Conservation (phyloP, 1,140 invertebrate genomes). For the Eupristina koningsbergeri region DNA sequence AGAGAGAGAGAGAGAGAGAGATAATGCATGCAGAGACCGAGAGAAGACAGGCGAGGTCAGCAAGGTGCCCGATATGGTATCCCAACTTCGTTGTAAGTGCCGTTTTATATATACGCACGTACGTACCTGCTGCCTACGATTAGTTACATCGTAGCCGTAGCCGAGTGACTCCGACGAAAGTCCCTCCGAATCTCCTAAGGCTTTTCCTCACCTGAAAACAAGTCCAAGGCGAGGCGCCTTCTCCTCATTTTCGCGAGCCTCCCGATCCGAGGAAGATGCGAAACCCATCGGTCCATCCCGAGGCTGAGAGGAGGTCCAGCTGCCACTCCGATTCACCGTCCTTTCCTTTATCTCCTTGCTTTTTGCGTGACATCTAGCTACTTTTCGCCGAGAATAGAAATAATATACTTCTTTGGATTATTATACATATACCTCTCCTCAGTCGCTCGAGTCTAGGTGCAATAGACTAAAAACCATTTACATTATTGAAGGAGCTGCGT, state of each 20-base stretch:
- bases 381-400: no score
- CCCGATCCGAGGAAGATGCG: no score
- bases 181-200: constrained; percentile 22
- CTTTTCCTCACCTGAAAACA: constrained; percentile 12
- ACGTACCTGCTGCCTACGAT: constrained; percentile 65
- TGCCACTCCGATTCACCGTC: no score
- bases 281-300: no score
- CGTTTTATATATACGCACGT: constrained; percentile 61
- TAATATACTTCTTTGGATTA: no score
- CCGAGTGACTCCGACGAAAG: constrained; percentile 27
- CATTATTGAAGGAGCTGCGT: not conserved
- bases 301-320: no score
- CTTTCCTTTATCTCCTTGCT: no score
- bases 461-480: not conserved
- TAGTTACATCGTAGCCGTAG: constrained; percentile 56
- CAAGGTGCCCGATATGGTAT: constrained; percentile 74
- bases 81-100: constrained; percentile 66
- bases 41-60: constrained; percentile 70
- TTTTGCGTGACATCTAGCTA: no score
- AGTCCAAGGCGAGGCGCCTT: constrained; percentile 14
- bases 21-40: constrained; percentile 45
- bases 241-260: constrained; percentile 42
- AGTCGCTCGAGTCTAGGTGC: no score
- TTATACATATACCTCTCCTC: no score
- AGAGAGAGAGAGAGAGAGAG: constrained; percentile 30